Evolutionary conservation across 1,140 invertebrate genomes (phyloP).

Genomic region (Anagrus nilaparvatae): DNA sequence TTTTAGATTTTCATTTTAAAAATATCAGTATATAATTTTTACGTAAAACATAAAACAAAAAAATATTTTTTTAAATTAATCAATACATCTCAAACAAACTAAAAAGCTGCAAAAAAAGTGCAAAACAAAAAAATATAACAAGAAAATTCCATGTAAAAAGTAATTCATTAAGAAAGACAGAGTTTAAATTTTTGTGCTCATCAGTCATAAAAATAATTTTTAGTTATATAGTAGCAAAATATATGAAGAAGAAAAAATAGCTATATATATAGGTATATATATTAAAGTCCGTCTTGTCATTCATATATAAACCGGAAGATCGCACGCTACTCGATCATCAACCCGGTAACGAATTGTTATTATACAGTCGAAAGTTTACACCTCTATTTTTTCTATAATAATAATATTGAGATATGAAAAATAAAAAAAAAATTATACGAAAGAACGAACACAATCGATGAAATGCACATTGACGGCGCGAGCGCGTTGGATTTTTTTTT

Average conservation of each 20-base stretch:
- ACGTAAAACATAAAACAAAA: too few relatives aligned
- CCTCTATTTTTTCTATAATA: too few relatives aligned
- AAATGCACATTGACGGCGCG: slow-evolving; percentile 11
- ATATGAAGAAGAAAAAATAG: not conserved
- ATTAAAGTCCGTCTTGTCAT: slow-evolving; percentile 7
- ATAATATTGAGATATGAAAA: not conserved
- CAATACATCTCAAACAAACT: too few relatives aligned
- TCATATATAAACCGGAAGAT: slow-evolving; percentile 2
- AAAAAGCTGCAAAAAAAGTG: too few relatives aligned
- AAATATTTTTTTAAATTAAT: too few relatives aligned
- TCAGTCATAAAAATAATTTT: slow-evolving; percentile 8
- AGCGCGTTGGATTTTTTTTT: slow-evolving; percentile 2
- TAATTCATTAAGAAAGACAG: not conserved
- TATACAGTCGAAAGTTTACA: too few relatives aligned
- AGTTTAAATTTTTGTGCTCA: not conserved
- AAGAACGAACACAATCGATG: slow-evolving; percentile 16
- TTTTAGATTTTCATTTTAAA: too few relatives aligned
- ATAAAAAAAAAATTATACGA: slow-evolving; percentile 7
- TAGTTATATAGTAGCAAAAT: not conserved
- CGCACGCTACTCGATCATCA: slow-evolving; percentile 18
- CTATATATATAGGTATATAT: not conserved
- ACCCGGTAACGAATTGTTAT: slow-evolving; percentile 28
- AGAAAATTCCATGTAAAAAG: slow-evolving; percentile 3
- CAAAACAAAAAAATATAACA: not conserved
- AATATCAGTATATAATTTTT: too few relatives aligned